Percentiles rank a stretch among this genome's conserved stretches.
These are phyloP conservation scores for Melanostigma gelatinosum DNA, from an alignment of 2,113 vertebrate genomes.

Conservation along the genomic window DNA sequence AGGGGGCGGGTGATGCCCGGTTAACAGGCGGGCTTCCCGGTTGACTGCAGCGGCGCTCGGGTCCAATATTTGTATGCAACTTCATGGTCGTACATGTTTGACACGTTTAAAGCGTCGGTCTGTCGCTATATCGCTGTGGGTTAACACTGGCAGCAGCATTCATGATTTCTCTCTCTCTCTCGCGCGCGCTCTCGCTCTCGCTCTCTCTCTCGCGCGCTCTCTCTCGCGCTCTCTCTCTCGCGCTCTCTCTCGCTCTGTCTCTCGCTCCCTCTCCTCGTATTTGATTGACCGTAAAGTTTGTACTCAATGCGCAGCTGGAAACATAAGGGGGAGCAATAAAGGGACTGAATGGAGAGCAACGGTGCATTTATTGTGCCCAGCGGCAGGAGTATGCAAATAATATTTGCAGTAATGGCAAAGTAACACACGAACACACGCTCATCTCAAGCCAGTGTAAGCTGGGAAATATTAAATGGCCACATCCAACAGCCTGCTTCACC, in stretches of 20 bases:
- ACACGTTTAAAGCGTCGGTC: conserved; percentile 10
- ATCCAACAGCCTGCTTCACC: background rate
- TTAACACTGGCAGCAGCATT: conserved; percentile 35
- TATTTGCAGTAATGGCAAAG: background rate
- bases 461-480: conserved; percentile 12
- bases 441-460: background rate
- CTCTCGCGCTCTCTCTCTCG: conserved; percentile 25
- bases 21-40: conserved; percentile 23
- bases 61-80: conserved; percentile 5
- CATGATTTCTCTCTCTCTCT: conserved; percentile 44
- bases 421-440: background rate
- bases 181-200: conserved; percentile 9
- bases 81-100: conserved; percentile 23
- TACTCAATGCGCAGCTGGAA: conserved; percentile 56
- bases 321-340: background rate
- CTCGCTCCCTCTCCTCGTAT: conserved; percentile 3
- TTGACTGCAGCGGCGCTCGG: background rate
- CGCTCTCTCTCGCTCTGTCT: background rate
- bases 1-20: conserved; percentile 18
- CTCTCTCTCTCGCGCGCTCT: conserved; percentile 43
- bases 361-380: background rate
- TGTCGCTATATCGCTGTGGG: conserved; percentile 16
- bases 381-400: background rate
- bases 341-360: background rate
- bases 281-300: conserved; percentile 68